Evolutionary conservation across 2,797 vertebrate genomes (phyloP), one percentile per base, ranked within the genome.

Genomic region (Lates japonicus): DNA sequence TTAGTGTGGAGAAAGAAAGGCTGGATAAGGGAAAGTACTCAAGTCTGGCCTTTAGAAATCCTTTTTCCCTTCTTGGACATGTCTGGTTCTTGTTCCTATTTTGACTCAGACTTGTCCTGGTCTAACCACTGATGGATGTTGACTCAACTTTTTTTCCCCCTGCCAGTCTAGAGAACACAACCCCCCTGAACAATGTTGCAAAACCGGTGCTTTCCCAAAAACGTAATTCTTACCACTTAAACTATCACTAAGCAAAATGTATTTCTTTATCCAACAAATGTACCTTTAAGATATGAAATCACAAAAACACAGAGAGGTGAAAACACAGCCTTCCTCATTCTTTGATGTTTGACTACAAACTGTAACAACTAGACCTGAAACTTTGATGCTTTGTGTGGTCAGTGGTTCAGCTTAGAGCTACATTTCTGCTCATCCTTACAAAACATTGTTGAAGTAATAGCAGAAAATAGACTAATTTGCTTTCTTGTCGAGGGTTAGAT

Each of bases 51-150:
- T 37, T 55, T 7, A 67, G 48, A 62, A 58, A 76, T 1, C 55
- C 29, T 20, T 69, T 65, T 57, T 55, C 63, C 44, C 63, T 60
- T 58, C 64, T 69, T 69, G 41, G 59, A 80, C 54, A 19, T 46
- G 37, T 70, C 54, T 49, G 60, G 65, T 52, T 59, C 60, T 41
- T 0, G 0, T 37, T 54, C 52, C 54, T 55, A 54, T 70, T 80
- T 55, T 39, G 51, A 59, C 51, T 62, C 37, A 19, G 60, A 67
- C 42, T 31, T 1, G 10, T 69, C 41, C 59, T 14, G 46, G 20
- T 79, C 2, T 2, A 60, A 7, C 67, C 33, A 5, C 31, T 75
- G 51, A 54, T 63, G 35, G 60, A 74, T 35, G 70, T 60, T 77
- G 49, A 22, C 49, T 51, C 46, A 19, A 20, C 46, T 25, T 54